Evolutionary conservation across 2,797 vertebrate species (phyloP), one percentile per base, ranked within the genome.

Genomic region (Valencia hispanica): DNA sequence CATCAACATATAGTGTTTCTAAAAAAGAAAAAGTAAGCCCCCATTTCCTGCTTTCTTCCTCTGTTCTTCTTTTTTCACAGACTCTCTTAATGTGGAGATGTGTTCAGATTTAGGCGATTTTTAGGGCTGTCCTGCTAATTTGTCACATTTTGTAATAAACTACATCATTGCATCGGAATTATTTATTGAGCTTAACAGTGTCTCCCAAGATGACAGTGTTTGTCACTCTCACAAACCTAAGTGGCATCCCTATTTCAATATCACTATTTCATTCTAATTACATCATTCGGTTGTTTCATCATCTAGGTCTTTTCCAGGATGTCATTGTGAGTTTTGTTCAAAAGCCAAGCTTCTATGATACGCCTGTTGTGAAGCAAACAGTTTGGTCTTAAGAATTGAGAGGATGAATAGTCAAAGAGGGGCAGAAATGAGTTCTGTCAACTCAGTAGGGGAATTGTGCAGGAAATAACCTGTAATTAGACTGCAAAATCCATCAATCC

Each of bases 201-300:
- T 85, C 55, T 73, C 68, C 53, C 34, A 48, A 45, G 30, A 47
- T 39, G 61, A 45, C 43, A 70, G 72, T 18, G 3, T 79, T 80
- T 74, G 76, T 69, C 61, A 39, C 41, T 25, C 72, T 72, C 6
- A 1, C 72, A 41, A 72, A 51, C 51, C 43, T 32, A 55, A 73
- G 59, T 74, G 72, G 22, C 25, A 27, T 75, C 73, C 71, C 25
- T 47, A 36, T 81, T 86, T 79, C 79, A 66, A 51, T 59, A 74
- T 83, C 66, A 61, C 75, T 81, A n/a, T 91, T 92, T 90, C 86
- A 55, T 70, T 78, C 76, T 81, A 84, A 87, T 92, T 92, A 81
- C 88, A 90, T 89, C 90, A 91, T 68, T 73, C 59, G 22, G 47
- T 88, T 86, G 43, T 88, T 86, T 88, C 88, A 80, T 88, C 87